Evolutionary conservation across 2,113 vertebrate species (phyloP).

Genomic region (Chloroceryle aenea): DNA sequence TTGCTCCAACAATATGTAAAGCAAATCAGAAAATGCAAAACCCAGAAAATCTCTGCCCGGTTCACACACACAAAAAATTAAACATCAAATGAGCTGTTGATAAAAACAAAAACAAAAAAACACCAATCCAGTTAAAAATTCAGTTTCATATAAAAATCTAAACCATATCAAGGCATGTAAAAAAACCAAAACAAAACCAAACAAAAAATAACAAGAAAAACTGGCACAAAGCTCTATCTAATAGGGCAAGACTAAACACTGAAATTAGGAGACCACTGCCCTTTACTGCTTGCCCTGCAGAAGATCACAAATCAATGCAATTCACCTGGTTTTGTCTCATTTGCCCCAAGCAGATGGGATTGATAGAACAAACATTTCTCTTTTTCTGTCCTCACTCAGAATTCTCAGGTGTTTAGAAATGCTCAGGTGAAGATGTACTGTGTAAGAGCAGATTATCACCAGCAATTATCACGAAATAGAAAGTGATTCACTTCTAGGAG

Average conservation of each 20-base stretch:
- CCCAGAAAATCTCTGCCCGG: background rate
- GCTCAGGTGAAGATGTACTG: background rate
- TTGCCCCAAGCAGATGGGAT: background rate
- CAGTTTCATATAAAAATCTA: background rate
- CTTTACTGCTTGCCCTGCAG: background rate
- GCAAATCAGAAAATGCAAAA: background rate
- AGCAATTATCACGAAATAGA: background rate
- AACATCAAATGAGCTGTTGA: background rate
- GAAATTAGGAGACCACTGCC: background rate
- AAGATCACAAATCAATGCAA: background rate
- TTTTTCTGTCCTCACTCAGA: background rate
- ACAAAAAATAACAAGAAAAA: background rate
- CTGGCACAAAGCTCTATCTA: background rate
- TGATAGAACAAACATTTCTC: background rate
- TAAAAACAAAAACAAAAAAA: background rate
- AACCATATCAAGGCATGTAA: background rate
- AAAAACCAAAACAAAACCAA: background rate
- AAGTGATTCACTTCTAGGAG: background rate
- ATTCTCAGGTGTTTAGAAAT: background rate
- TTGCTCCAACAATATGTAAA: background rate
- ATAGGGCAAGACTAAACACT: background rate
- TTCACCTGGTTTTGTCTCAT: background rate
- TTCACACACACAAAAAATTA: background rate
- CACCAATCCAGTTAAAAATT: background rate
- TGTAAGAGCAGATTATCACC: background rate